Percentiles rank a stretch among this genome's conserved stretches.
These are phyloP conservation scores for Scleropages formosus DNA, from an alignment of 2,797 vertebrate species.

Conservation along the genomic window DNA sequence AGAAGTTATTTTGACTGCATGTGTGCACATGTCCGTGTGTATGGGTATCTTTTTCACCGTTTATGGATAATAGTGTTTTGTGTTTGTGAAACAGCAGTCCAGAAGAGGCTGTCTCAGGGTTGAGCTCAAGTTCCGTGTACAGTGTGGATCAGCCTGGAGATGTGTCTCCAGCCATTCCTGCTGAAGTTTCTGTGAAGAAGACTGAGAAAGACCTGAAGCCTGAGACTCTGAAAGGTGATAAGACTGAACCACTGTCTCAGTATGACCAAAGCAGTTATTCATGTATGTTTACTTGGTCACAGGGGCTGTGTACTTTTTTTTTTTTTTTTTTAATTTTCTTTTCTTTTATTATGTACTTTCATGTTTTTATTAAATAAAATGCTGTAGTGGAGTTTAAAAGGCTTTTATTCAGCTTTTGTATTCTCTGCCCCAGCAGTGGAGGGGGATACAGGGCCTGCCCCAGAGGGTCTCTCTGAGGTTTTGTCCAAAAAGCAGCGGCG, in stretches of 20 bases:
- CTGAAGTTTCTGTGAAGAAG: slow-evolving; percentile 71
- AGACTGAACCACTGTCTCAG: slow-evolving; percentile 75
- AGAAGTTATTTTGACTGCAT: neutral
- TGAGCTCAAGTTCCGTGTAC: slow-evolving; percentile 65
- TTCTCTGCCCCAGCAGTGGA: slow-evolving; percentile 67
- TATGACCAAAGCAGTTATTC: slow-evolving; percentile 84
- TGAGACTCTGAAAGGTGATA: slow-evolving; percentile 69
- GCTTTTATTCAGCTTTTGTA: neutral
- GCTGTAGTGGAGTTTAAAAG: neutral
- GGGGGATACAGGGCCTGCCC: slow-evolving; percentile 65
- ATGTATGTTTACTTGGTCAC: slow-evolving; percentile 66
- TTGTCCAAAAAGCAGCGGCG: slow-evolving; percentile 90
- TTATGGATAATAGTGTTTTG: neutral
- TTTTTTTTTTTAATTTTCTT: neutral
- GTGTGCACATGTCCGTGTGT: neutral
- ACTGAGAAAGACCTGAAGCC: slow-evolving; percentile 80
- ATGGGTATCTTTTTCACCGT: neutral
- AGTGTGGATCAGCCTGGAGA: slow-evolving; percentile 73
- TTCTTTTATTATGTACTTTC: neutral
- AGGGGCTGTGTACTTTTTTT: neutral
- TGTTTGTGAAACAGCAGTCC: slow-evolving; percentile 64
- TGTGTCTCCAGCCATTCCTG: slow-evolving; percentile 55
- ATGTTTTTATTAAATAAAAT: too few species aligned
- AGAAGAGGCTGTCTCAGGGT: slow-evolving; percentile 65
- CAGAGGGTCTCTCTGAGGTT: slow-evolving; percentile 86